Conservation (phyloP, 2,888 invertebrate genomes). For the Cyrtodaria siliqua region DNA sequence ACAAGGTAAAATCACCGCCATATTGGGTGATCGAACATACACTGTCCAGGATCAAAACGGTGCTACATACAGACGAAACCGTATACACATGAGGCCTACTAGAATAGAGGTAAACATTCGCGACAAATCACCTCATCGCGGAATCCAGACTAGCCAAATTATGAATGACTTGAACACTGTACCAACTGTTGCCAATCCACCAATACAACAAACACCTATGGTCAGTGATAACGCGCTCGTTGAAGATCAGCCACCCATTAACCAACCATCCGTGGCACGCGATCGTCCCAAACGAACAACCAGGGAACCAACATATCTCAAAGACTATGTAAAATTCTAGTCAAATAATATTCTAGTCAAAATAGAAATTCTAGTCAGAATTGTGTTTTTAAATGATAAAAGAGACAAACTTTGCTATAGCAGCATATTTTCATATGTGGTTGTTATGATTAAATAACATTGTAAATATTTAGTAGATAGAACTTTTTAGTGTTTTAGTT, state of each 20-base stretch:
- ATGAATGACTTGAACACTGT: neutral
- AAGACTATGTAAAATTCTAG: constrained; percentile 19
- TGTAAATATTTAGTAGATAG: too few species aligned
- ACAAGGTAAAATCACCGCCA: constrained; percentile 13
- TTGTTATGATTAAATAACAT: too few species aligned
- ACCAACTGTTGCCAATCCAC: neutral
- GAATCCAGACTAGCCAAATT: neutral
- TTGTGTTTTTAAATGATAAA: too few species aligned
- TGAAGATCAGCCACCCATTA: constrained; percentile 4
- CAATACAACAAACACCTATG: too few species aligned
- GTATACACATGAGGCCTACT: constrained; percentile 35
- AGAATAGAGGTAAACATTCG: constrained; percentile 5
- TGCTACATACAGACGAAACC: constrained; percentile 23
- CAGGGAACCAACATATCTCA: constrained; percentile 20
- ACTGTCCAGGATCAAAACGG: constrained; percentile 10
- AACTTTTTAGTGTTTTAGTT: too few species aligned
- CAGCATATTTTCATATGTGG: too few species aligned
- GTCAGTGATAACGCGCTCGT: neutral
- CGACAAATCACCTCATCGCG: constrained; percentile 21
- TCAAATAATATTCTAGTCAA: too few species aligned
- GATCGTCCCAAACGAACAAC: constrained; percentile 7
- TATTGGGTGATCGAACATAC: constrained; percentile 10
- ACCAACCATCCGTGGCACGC: neutral
- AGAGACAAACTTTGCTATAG: too few species aligned
- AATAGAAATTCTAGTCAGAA: too few species aligned